Evolutionary conservation across 2,113 vertebrate species (phyloP).

Genomic region (Percopsis transmontana): DNA sequence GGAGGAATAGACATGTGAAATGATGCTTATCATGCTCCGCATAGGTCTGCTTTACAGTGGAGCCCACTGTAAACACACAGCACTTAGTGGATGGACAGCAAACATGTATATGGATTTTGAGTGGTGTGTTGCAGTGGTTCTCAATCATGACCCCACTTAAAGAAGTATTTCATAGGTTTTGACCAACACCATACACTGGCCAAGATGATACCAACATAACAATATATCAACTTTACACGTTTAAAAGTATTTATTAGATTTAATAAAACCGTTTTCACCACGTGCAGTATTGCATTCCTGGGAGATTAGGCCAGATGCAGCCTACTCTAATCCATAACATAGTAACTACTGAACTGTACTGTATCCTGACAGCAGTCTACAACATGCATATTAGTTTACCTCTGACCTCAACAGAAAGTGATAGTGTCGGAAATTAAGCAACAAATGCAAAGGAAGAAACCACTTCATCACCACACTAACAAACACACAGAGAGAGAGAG

Average conservation of each 20-base stretch:
- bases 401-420: neutral
- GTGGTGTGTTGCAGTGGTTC: neutral
- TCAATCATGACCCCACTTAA: too few relatives aligned
- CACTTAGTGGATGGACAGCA: neutral
- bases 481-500: neutral
- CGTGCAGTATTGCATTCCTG: neutral
- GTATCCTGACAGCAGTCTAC: neutral
- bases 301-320: neutral
- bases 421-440: conserved; percentile 8
- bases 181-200: too few relatives aligned
- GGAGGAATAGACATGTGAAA: conserved; percentile 31
- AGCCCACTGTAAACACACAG: neutral
- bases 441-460: neutral
- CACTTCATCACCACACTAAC: too few relatives aligned
- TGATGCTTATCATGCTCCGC: conserved; percentile 25
- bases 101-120: neutral
- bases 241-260: too few relatives aligned
- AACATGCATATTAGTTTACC: neutral
- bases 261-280: too few relatives aligned
- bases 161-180: too few relatives aligned
- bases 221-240: too few relatives aligned
- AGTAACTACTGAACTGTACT: neutral
- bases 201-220: too few relatives aligned
- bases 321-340: neutral
- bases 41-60: neutral